Evolutionary conservation across 1,140 invertebrate species (phyloP), one percentile per base, ranked within the genome.

Genomic region (Marisa cornuarietis): DNA sequence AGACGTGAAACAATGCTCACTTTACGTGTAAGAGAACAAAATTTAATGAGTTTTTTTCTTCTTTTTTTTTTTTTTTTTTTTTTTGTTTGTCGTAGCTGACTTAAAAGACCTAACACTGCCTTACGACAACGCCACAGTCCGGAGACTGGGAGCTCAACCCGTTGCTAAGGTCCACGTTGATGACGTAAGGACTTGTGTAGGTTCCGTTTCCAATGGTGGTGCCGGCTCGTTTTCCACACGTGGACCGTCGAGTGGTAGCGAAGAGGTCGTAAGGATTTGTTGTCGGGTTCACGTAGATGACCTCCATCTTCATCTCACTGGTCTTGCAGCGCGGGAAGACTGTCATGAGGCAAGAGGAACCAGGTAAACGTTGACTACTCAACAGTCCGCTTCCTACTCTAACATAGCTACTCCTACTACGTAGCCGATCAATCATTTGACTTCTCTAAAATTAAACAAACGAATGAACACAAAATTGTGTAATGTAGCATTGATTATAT

Each of bases 71-170:
- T n/a, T n/a, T n/a, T n/a, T n/a, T n/a, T 42, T 42, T 2, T 42
- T 42, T 42, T 6, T 42, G 31, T 42, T 6, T 42, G 31, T 42
- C 31, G 31, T 42, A 42, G 31, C 3, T 42, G 31, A 42, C 6
- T 2, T 42, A 4, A 42, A 42, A 42, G 31, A 42, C 31, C 31
- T n/a, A 42, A 42, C 31, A 42, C 31, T 66, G 31, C 8, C 54
- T 26, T 54, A 76, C 73, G 65, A 51, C 68, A n/a, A 76, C 73
- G 11, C 66, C 77, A 42, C 77, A 75, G 22, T 76, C 73, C 31
- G 66, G 65, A 10, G 26, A 22, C 63, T 75, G 79, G 31, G 62
- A 22, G 42, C 10, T 49, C 71, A 80, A 24, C 54, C 72, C 79
- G 2, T 42, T 18, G 22, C 51, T 68, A 18, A 80, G 79, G 26